These are phyloP conservation scores for Oscheius onirici DNA, from an alignment of 2,888 invertebrate species.

Conservation along the genomic window DNA sequence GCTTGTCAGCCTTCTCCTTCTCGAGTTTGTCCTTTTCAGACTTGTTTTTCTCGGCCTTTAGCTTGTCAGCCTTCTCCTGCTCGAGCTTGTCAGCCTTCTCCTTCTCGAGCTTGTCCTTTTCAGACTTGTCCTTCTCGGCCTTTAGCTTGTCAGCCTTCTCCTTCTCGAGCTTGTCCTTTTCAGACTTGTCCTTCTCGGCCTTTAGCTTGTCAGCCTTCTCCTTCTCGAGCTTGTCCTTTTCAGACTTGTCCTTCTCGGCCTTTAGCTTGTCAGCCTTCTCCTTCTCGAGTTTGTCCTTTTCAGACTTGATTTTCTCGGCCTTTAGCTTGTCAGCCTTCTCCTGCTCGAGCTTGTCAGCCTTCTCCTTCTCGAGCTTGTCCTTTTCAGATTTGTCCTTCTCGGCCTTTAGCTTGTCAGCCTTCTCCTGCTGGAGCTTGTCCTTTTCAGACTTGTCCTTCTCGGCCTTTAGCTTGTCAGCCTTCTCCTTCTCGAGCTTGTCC, in stretches of 20 bases:
- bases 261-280: background rate
- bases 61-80: too few species aligned
- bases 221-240: too few species aligned
- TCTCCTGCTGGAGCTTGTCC: background rate
- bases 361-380: conserved; percentile 3
- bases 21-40: background rate
- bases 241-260: too few species aligned
- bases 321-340: background rate
- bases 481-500: background rate
- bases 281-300: too few species aligned
- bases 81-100: background rate
- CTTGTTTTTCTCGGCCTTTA: background rate
- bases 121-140: background rate
- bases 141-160: background rate
- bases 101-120: background rate
- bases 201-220: too few species aligned
- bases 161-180: background rate
- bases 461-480: background rate
- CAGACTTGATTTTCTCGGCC: background rate
- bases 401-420: background rate
- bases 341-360: background rate
- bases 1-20: conserved; percentile 1
- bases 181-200: background rate
- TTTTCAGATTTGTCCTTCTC: background rate
- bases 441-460: background rate